phyloP scores from a whole-genome alignment of 2,888 invertebrate species.

The Epsilonema sp. region DNA sequence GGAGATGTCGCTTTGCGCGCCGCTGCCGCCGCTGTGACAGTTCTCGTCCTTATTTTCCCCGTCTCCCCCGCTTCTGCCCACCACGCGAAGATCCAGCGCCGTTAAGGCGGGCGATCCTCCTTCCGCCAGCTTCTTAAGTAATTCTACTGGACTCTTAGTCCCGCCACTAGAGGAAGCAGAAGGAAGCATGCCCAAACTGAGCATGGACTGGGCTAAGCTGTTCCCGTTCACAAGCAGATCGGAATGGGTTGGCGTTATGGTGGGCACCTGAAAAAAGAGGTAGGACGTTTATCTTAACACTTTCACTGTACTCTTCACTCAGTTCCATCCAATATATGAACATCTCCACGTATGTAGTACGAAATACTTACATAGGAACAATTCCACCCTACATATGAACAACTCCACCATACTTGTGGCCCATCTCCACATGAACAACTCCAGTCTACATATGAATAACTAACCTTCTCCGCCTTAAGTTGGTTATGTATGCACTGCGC shows the following conservation, averaged over 20 bases:
- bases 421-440: too few relatives aligned
- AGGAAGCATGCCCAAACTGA: not conserved
- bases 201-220: not conserved
- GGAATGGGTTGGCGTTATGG: not conserved
- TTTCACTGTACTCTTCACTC: too few relatives aligned
- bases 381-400: too few relatives aligned
- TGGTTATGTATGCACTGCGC: too few relatives aligned
- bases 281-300: too few relatives aligned
- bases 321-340: too few relatives aligned
- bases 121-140: slow-evolving; percentile 1
- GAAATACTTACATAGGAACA: too few relatives aligned
- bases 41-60: not conserved
- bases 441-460: too few relatives aligned
- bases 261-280: slow-evolving; percentile 8
- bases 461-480: too few relatives aligned
- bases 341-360: too few relatives aligned
- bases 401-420: too few relatives aligned
- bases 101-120: slow-evolving; percentile 38
- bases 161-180: not conserved
- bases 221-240: slow-evolving; percentile 6
- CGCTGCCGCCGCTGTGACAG: slow-evolving; percentile 2
- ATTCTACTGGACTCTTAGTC: not conserved
- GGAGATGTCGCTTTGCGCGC: slow-evolving; percentile 6
- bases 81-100: slow-evolving; percentile 49
- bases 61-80: not conserved